Base-by-base conservation (phyloP, 2,113 vertebrate genomes). In the Ascaphus truei region DNA sequence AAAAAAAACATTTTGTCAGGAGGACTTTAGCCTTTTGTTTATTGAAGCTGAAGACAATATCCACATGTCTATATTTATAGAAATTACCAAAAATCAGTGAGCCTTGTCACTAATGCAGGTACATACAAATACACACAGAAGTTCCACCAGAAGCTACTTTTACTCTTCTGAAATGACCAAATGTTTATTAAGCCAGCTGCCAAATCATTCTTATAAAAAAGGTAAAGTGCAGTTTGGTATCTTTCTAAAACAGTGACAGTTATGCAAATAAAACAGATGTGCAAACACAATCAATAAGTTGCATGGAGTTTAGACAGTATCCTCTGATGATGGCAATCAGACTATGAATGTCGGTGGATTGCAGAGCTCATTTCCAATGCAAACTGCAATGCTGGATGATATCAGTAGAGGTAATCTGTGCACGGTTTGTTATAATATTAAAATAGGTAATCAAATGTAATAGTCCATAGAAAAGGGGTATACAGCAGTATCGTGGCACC, bases 21-120 rank as follows among this genome's bases (percentile, higher is more conserved):
- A n/a, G 72, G 86, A 79, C 66, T 82, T 82, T 84, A 75, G 63
- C 83, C 73, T 75, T 76, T 39, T 62, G 73, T 90, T 91, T 88
- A 89, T 85, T 89, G 80, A 82, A 74, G 80, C 79, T 78, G 76
- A 81, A 84, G 81, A 82, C 83, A 75, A 84, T 79, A 80, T 84
- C 80, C 80, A 86, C 79, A 81, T 84, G 81, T 84, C 81, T 87
- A 87, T 85, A 88, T 89, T 90, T 87, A 89, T 85, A 87, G 84
- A 86, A 83, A 87, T 81, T 83, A 79, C 85, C 78, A 75, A 83
- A 77, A 83, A 77, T 68, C 84, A 84, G 83, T 85, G 84, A 87
- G 81, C 81, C 76, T 72, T 82, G 82, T 84, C 84, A 84, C 88
- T 81, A 87, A 81, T 83, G 81, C 83, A 84, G 84, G 80, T 84